Base-by-base conservation (phyloP, 2,113 vertebrate genomes). In the Cyphomyrus discorhynchus region DNA sequence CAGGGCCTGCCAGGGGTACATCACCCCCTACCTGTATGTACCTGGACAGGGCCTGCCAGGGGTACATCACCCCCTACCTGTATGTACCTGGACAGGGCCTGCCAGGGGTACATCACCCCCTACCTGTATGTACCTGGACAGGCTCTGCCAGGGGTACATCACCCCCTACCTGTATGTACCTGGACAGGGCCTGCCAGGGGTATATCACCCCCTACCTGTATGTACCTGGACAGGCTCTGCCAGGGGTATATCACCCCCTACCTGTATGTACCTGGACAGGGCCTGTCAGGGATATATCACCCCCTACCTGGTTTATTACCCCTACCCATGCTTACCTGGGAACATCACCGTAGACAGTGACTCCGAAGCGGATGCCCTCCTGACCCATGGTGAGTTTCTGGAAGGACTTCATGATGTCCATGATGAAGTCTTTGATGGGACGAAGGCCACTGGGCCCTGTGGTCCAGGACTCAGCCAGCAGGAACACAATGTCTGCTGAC, bases 401-500 rank as follows among this genome's bases (percentile, higher is more conserved):
- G 80, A 97, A 98, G 70, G 96, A 95, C 56, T 92, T 92, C 11
- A 96, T 87, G 86, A 94, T 3, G 84, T 92, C 91, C 45, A 93
- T 83, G 56, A 98, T 92, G 90, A 98, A 97, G 91, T 95, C 96
- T 91, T 95, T 97, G 62, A 97, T 91, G 53, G 90, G 91, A 90
- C 0, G 88, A 89, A 96, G 97, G 91, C 94, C 95, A 77, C 53
- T 92, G 39, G 91, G 93, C 19, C 95, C 96, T 0, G 95, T 5
- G 0, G 92, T 92, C 95, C 95, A 94, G 0, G 96, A 97, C 27
- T 95, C 96, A 82, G 97, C 97, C 93, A 97, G 94, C 1, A 98
- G 94, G 94, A 98, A 98, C 45, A 98, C 94, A 0, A 98, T 82
- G 3, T 98, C 94, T 0, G 97, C 97, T 88, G 94, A 94, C 90